Base-by-base conservation (phyloP, 2,888 invertebrate species). In the Dynastes maya region DNA sequence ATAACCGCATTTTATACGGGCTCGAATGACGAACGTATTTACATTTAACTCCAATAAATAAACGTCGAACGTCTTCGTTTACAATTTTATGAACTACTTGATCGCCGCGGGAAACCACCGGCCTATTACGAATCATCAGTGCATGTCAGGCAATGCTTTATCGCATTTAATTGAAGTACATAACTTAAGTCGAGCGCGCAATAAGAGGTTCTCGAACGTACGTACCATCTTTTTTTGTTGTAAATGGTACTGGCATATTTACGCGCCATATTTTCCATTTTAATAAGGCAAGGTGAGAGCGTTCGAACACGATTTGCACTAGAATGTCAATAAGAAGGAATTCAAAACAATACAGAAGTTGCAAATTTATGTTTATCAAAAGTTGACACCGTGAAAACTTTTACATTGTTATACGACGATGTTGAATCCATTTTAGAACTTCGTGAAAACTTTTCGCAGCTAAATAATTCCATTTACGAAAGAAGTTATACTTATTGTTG, bases 131-230 rank as follows among this genome's bases (percentile, higher is more conserved):
- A 68, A 68, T 68, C 68, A 49, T 68, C 68, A 45, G 68, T 49
- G 68, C 68, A 68, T 68, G 68, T 45, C 68, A 68, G 68, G 68
- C 49, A 27, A 68, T 65, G 65, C 65, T 65, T 49, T 68, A 68
- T 49, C 68, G 45, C 49, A 51, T 22, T 68, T 49, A 45, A 68
- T 68, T 68, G 49, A 68, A 68, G 68, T 49, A 68, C 45, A 68
- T 68, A 49, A 49, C 45, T 68, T 27, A 68, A 49, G 49, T 49
- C 8, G 68, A 68, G 22, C 68, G 49, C 49, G 16, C 68, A 68
- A 32, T 32, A 32, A 68, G 63, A 22, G 63, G 9, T 27, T 63
- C 32, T 63, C 9, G 22, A 32, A 27, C 63, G 6, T 16, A 16
- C 53, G 16, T 11, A 61, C 27, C 55, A 29, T 61, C 22, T 3